A percentile compares a stretch with the other conserved stretches of the same genome.
phyloP scores from a whole-genome alignment of 1,140 invertebrate genomes.

The Pseudomyrmex cubaensis region DNA sequence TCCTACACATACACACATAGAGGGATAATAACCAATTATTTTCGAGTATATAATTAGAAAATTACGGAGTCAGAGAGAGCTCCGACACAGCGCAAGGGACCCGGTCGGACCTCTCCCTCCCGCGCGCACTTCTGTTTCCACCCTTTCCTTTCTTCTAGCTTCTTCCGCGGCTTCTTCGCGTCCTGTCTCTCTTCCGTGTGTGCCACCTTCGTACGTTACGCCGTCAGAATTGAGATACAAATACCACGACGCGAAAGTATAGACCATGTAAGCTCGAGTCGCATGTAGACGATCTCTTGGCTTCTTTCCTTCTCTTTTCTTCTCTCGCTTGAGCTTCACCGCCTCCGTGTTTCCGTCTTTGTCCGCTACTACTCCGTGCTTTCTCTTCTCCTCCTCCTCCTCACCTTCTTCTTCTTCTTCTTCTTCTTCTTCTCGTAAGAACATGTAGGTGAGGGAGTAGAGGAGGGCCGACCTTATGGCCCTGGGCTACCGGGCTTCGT shows the following conservation, averaged over 20 bases:
- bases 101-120: constrained; percentile 61
- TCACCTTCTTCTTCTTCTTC: constrained; percentile 53
- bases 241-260: constrained; percentile 81
- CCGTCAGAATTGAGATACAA: constrained; percentile 83
- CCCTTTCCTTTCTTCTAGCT: constrained; percentile 45
- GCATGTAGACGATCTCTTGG: constrained; percentile 70
- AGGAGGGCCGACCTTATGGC: constrained; percentile 83
- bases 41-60: constrained; percentile 85
- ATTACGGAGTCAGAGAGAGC: constrained; percentile 80
- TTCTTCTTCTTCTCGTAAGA: constrained; percentile 46
- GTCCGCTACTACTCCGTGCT: background rate
- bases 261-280: constrained; percentile 76
- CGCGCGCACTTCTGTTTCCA: constrained; percentile 36
- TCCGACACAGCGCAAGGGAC: constrained; percentile 77
- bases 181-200: constrained; percentile 76
- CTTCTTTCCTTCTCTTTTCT: constrained; percentile 43
- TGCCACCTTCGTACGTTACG: constrained; percentile 69
- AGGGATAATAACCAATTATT: constrained; percentile 85
- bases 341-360: constrained; percentile 7
- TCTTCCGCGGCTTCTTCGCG: constrained; percentile 59
- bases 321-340: constrained; percentile 5
- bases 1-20: constrained; percentile 47
- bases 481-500: constrained; percentile 84
- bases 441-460: constrained; percentile 81
- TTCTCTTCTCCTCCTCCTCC: constrained; percentile 1